phyloP scores from a whole-genome alignment of 1,140 invertebrate species.

The Nephila pilipes region DNA sequence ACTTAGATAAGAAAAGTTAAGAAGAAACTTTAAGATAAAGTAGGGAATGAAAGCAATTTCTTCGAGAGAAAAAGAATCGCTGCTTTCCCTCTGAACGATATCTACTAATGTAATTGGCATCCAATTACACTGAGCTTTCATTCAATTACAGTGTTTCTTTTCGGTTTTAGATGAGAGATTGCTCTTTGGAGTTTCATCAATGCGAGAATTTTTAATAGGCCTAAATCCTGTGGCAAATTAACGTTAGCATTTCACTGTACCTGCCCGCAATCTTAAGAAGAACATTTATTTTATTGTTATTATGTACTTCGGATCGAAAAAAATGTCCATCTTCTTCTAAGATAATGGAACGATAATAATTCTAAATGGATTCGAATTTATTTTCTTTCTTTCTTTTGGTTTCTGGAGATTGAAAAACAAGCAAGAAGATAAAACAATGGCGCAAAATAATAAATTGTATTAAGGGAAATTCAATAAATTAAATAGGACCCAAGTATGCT shows the following conservation, averaged over 20 bases:
- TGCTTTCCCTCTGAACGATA: conserved; percentile 72
- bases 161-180: conserved; percentile 68
- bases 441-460: too few relatives aligned
- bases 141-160: conserved; percentile 75
- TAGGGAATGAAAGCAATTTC: conserved; percentile 74
- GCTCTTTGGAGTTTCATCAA: conserved; percentile 59
- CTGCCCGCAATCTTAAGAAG: neutral
- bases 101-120: conserved; percentile 76
- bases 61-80: conserved; percentile 52
- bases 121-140: conserved; percentile 76
- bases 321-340: neutral
- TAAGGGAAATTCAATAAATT: too few relatives aligned
- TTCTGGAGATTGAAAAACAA: neutral
- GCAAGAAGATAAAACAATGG: too few relatives aligned
- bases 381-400: neutral
- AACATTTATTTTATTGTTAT: neutral
- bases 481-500: neutral
- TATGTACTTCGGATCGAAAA: neutral
- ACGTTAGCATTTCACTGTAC: neutral
- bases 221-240: conserved; percentile 51
- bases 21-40: conserved; percentile 77
- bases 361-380: neutral
- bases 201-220: conserved; percentile 73
- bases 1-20: conserved; percentile 76
- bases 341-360: neutral